Evolutionary conservation across 2,888 invertebrate species (phyloP), one percentile per base, ranked within the genome.

Genomic region (Ennomos fuscantarius): DNA sequence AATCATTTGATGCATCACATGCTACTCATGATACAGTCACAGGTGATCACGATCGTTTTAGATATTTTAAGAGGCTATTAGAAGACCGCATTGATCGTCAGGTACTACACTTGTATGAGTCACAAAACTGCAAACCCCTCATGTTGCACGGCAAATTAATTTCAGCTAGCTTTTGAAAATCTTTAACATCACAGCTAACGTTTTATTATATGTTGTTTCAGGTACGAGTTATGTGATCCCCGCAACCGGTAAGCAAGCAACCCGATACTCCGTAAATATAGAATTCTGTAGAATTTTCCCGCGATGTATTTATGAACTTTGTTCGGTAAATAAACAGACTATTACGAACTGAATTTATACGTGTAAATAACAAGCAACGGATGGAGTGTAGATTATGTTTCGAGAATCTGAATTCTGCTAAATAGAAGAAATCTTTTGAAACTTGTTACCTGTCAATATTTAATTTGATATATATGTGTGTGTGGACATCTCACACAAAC

Each of bases 141-240:
- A 24, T 24, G 24, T 48, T 45, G 24, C 48, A 40, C 31, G 41
- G 35, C 43, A 48, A 55, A 44, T 9, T 6, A 49, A 52, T 58
- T 44, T 37, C 40, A 42, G 46, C 51, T 42, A 41, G 32, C 11
- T 40, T 47, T 41, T n/a, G 24, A 44, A 12, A 36, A 13, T 39
- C 37, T 34, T 55, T 40, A 24, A 36, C n/a, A 10, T 40, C 47
- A 15, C 47, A 36, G 2, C 47, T 52, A 40, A 45, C 35, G 24
- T 37, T 41, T 35, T 53, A 50, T 56, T 61, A 62, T 62, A 55
- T 71, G 59, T 78, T 71, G 59, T 78, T 78, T 51, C 81, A 82
- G 84, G 84, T 84, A 84, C 73, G 74, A 74, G 73, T 71, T 73
- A 81, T 82, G 82, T 82, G 75, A 82, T 67, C 55, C 63, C 59